Conservation (phyloP, 2,113 vertebrate genomes). For the Lanius collurio region DNA sequence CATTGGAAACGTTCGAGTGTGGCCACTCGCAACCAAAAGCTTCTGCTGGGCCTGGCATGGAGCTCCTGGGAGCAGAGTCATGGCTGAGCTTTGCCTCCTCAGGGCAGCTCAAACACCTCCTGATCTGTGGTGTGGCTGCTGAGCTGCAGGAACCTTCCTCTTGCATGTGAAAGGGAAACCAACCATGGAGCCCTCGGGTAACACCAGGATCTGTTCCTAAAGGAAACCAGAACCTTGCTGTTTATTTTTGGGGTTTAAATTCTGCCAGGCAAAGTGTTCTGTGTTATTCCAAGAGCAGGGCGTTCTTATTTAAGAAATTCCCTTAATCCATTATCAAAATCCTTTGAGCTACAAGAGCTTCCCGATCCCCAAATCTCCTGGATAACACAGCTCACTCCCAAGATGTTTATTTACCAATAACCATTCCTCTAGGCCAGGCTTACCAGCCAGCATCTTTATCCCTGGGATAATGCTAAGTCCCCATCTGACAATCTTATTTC, state of each 20-base stretch:
- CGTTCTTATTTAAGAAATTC: neutral
- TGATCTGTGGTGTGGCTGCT: neutral
- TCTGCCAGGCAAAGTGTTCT: neutral
- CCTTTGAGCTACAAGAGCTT: conserved; percentile 15
- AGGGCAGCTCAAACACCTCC: neutral
- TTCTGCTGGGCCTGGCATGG: neutral
- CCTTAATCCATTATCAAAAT: conserved; percentile 24
- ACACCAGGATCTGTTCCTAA: neutral
- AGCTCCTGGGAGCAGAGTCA: neutral
- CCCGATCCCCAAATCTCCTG: neutral
- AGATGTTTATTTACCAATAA: conserved; percentile 40
- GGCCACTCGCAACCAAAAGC: neutral
- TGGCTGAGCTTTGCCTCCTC: neutral
- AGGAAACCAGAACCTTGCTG: neutral
- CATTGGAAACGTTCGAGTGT: neutral
- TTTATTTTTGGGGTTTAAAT: neutral
- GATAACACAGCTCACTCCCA: conserved; percentile 16
- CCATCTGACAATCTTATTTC: conserved; percentile 8
- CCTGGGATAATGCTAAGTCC: conserved; percentile 24
- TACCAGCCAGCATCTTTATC: conserved; percentile 51
- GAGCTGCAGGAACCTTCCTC: neutral
- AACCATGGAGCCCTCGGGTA: neutral
- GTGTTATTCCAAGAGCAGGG: neutral
- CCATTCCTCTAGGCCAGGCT: conserved; percentile 39
- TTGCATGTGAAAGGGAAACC: neutral